Evolutionary conservation across 2,113 vertebrate genomes (phyloP), one percentile per base, ranked within the genome.

Genomic region (Aphelocoma coerulescens): DNA sequence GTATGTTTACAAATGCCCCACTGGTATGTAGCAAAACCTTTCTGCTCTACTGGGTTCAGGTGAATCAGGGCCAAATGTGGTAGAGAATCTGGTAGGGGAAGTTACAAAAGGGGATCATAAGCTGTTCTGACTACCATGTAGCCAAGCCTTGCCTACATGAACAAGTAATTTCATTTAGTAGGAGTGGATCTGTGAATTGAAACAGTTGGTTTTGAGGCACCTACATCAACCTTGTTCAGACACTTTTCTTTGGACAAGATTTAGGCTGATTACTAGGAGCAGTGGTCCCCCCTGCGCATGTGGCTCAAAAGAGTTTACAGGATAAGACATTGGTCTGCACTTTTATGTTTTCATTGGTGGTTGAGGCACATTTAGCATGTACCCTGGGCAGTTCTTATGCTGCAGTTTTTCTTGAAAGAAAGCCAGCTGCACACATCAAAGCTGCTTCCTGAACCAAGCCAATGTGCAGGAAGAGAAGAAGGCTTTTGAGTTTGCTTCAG

Each of bases 231-330:
- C 13, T 44, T 23, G 8, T 54, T 79, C 6, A 35, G 81, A 76
- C 11, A 15, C 67, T 89, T 79, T 66, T 2, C 21, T 92, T 75
- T 46, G 52, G 24, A 66, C 24, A 49, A 78, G 43, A 37, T 58
- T 49, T n/a, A 51, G 41, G 28, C 19, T 62, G 16, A 46, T 82
- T 8, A 5, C 26, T 32, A 48, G 15, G 22, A 88, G 27, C 26
- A 49, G 11, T 24, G 54, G 61, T 65, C 7, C 28, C 9, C 26
- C 11, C 17, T 3, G 4, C 21, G 18, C 1, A 15, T 0, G 0
- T 27, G 12, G 32, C 48, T 90, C 66, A 27, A 32, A 72, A 21
- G 4, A 39, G 11, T 44, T 48, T 74, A 13, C 46, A 78, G 21
- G 14, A 16, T 48, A 43, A 81, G 32, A 24, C 3, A 16, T 62